These are phyloP conservation scores for Diadromus collaris DNA, from an alignment of 2,888 invertebrate species.

Conservation along the genomic window DNA sequence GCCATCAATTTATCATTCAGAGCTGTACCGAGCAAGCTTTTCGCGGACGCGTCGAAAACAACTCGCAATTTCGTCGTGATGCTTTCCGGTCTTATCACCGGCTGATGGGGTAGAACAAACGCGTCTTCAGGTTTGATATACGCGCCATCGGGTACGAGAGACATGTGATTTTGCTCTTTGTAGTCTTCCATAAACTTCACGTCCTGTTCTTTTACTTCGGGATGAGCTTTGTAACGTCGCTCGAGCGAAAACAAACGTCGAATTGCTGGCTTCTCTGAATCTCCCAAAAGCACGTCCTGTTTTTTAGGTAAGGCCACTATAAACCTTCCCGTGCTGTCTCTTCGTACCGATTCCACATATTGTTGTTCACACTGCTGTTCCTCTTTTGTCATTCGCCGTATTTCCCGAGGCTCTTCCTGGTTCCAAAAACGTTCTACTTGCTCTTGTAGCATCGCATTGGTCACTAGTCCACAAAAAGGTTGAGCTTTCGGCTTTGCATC, in stretches of 20 bases:
- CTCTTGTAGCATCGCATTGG: conserved; percentile 26
- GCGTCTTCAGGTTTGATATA: neutral
- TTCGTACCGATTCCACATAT: conserved; percentile 24
- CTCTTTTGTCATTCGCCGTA: neutral
- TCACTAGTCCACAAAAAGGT: conserved; percentile 22
- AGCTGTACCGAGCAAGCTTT: conserved; percentile 16
- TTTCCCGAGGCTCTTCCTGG: conserved; percentile 32
- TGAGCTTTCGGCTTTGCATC: conserved; percentile 3
- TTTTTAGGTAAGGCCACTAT: conserved; percentile 51
- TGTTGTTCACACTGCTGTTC: conserved; percentile 37
- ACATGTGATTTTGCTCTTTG: conserved; percentile 61
- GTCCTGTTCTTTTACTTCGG: conserved; percentile 53
- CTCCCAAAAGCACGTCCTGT: conserved; percentile 25
- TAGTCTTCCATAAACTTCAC: conserved; percentile 63
- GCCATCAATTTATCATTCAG: conserved; percentile 42
- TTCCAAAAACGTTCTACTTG: conserved; percentile 47
- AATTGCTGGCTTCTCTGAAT: conserved; percentile 41
- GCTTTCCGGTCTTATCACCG: conserved; percentile 43
- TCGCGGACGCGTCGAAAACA: conserved; percentile 52
- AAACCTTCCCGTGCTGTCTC: conserved; percentile 45
- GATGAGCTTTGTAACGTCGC: conserved; percentile 44
- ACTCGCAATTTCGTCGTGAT: conserved; percentile 48
- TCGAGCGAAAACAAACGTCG: conserved; percentile 60
- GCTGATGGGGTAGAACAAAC: conserved; percentile 56
- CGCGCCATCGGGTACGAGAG: conserved; percentile 30